A percentile compares a stretch with the other conserved stretches of the same genome.
Evolutionary conservation across 2,888 invertebrate genomes (phyloP).

Genomic region (Drosophila austrosaltans): DNA sequence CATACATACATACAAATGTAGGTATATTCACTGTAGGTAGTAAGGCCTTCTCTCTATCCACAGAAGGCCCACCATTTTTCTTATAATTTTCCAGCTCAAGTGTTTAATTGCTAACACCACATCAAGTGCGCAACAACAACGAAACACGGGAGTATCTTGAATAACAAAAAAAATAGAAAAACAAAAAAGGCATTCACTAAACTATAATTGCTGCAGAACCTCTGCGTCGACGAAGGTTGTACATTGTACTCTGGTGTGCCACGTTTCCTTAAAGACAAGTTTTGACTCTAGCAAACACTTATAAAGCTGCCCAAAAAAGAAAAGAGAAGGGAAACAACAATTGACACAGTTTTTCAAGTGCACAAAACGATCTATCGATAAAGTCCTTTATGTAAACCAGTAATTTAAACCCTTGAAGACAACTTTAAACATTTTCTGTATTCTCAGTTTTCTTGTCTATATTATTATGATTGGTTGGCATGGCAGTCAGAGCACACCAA

Average conservation of each 20-base stretch:
- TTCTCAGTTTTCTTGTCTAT: constrained; percentile 41
- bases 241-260: background rate
- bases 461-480: constrained; percentile 36
- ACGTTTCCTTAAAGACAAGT: background rate
- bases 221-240: constrained; percentile 1
- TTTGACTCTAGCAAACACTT: background rate
- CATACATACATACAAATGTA: background rate
- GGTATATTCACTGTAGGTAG: too few relatives aligned
- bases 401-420: background rate
- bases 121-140: constrained; percentile 50
- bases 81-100: constrained; percentile 52
- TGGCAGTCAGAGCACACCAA: constrained; percentile 33
- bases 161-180: constrained; percentile 5
- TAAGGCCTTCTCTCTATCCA: background rate
- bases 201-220: constrained; percentile 18
- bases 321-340: constrained; percentile 1
- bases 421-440: too few relatives aligned
- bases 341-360: constrained; percentile 27
- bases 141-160: constrained; percentile 5
- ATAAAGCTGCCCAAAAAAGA: background rate
- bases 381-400: too few relatives aligned
- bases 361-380: background rate
- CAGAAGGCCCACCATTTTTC: background rate
- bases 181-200: constrained; percentile 12
- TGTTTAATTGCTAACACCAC: constrained; percentile 60